Evolutionary conservation across 2,113 vertebrate genomes (phyloP).

Genomic region (Turdus rufiventris): DNA sequence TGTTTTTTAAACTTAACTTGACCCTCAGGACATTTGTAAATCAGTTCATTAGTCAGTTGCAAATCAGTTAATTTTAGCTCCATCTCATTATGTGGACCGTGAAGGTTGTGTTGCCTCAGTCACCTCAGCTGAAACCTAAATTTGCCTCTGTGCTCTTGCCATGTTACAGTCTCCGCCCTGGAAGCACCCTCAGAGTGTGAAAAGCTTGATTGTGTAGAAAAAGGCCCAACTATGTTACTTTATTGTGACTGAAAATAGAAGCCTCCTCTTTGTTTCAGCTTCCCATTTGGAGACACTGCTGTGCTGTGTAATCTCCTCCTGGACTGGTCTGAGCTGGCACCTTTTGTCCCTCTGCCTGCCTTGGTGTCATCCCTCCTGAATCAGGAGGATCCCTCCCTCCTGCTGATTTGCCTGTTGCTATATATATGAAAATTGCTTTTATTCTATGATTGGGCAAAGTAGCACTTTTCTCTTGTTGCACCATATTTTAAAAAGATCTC

Average conservation of each 20-base stretch:
- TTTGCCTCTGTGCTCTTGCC: not conserved
- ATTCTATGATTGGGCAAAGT: not conserved
- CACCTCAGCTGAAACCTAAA: not conserved
- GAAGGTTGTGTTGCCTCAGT: fast-evolving
- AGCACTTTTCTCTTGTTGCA: not conserved
- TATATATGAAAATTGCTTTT: not conserved
- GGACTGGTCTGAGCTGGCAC: not conserved
- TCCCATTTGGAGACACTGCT: not conserved
- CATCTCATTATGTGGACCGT: not conserved
- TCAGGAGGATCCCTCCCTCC: not conserved
- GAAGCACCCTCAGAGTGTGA: not conserved
- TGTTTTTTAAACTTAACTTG: not conserved
- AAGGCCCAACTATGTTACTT: not conserved
- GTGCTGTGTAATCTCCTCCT: not conserved
- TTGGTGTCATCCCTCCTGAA: not conserved
- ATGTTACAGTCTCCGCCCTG: not conserved
- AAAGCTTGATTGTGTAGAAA: not conserved
- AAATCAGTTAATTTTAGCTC: not conserved
- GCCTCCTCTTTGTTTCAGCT: not conserved
- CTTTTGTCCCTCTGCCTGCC: not conserved
- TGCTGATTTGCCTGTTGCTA: not conserved
- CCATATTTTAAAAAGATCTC: not conserved
- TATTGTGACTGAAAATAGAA: not conserved
- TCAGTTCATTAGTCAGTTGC: not conserved
- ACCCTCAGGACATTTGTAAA: not conserved